A percentile compares a stretch with the other conserved stretches of the same genome.
phyloP scores from a whole-genome alignment of 2,888 invertebrate genomes.

The Ferdinandea cuprea region DNA sequence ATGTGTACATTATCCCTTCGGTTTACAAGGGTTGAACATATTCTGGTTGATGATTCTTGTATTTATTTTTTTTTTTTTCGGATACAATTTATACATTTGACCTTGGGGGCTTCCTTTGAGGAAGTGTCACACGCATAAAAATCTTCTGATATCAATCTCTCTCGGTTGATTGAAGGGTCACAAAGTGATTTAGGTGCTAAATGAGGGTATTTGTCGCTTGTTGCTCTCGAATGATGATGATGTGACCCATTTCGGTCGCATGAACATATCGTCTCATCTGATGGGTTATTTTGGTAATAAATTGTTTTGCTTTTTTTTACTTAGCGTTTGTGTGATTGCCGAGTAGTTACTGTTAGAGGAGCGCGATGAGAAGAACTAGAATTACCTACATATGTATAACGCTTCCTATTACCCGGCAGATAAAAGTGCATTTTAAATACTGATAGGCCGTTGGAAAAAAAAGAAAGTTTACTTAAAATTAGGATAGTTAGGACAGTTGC shows the following conservation, averaged over 20 bases:
- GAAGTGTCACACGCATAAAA: constrained; percentile 60
- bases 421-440: background rate
- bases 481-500: no score
- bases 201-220: constrained; percentile 67
- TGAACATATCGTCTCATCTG: constrained; percentile 51
- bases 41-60: no score
- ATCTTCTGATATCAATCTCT: constrained; percentile 70
- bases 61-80: no score
- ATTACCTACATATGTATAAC: background rate
- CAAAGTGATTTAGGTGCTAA: constrained; percentile 64
- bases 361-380: background rate
- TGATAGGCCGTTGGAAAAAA: no score
- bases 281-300: constrained; percentile 63
- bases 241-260: constrained; percentile 53
- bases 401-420: background rate
- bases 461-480: no score
- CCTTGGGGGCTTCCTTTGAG: constrained; percentile 66
- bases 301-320: constrained; percentile 1
- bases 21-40: constrained; percentile 71
- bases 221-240: constrained; percentile 52
- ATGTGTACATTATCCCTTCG: constrained; percentile 73
- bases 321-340: background rate
- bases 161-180: constrained; percentile 65
- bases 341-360: background rate
- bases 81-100: constrained; percentile 57